Base-by-base conservation (phyloP, 2,113 vertebrate species). In the Zosterops pallidus region DNA sequence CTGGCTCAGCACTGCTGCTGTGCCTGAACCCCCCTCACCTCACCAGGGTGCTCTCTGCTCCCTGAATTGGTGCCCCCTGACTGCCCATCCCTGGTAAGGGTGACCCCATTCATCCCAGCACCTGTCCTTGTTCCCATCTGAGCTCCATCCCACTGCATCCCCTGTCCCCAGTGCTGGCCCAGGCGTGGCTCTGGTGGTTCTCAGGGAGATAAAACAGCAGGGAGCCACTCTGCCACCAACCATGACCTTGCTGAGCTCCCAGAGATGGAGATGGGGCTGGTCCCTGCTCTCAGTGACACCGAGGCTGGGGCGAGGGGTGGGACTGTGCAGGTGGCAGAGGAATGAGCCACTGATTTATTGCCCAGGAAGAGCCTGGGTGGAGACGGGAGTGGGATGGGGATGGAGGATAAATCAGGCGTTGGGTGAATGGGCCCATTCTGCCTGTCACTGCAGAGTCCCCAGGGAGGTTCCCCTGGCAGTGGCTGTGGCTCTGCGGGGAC, bases 151-250 rank as follows among this genome's bases (percentile, higher is more conserved):
- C 4, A 2, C 6, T 0, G 0, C n/a, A 17, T 37, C 25, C 72
- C 1, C 0, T 29, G 42, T 52, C 49, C 24, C 15, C 0, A 0
- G 15, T 4, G 7, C 50, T 1, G 2, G 64, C 21, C 50, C 37
- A 69, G 62, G 71, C 18, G 0, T 12, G 46, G 80, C 90, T 65
- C 95, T 89, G 64, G 90, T 39, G 1, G 94, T 97, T 98, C 97
- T 97, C 96, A 97, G 95, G 95, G 95, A 97, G 95, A 98, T 97
- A 98, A 98, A 98, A 97, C 95, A 96, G 97, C 70, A 70, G 97
- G 72, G 26, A 89, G 55, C 41, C 63, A 33, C 31, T 8, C 89
- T 37, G 56, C 80, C 86, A 86, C 69, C 96, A 89, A 77, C 50
- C 15, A 49, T 95, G 97, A 98, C 96, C 95, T 56, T 94, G 95